phyloP scores from a whole-genome alignment of 2,113 vertebrate genomes.

The Tretioscincus oriximinensis region DNA sequence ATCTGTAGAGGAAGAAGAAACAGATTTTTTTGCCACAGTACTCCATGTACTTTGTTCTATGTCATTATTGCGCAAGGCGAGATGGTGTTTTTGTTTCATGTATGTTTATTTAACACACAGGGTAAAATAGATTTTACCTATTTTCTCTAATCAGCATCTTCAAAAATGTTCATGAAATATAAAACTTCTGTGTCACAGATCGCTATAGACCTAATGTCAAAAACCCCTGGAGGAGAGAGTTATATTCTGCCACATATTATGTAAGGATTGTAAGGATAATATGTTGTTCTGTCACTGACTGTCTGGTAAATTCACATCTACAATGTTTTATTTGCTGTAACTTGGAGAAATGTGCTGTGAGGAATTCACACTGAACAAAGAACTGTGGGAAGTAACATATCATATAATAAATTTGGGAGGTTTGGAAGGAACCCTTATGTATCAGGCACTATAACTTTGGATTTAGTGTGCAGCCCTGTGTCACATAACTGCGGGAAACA shows the following conservation, averaged over 20 bases:
- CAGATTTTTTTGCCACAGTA: constrained; percentile 26
- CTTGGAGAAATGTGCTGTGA: constrained; percentile 34
- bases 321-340: background rate
- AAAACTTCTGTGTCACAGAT: background rate
- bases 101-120: background rate
- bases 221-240: background rate
- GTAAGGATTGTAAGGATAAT: constrained; percentile 26
- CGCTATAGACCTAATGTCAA: background rate
- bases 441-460: background rate
- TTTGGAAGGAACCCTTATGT: background rate
- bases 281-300: constrained; percentile 23
- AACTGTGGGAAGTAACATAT: background rate
- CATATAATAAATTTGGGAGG: background rate
- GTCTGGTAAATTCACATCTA: constrained; percentile 32
- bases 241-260: background rate
- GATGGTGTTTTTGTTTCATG: background rate
- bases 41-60: background rate
- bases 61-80: background rate
- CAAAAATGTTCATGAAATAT: too few relatives aligned
- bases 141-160: too few relatives aligned
- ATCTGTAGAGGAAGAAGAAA: constrained; percentile 7
- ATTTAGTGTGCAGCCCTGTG: background rate
- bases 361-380: constrained; percentile 15
- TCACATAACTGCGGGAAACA: background rate
- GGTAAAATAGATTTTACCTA: background rate